Percentiles rank a stretch among this genome's conserved stretches.
Evolutionary conservation across 2,113 vertebrate species (phyloP).

Genomic region (Anoura caudifer): DNA sequence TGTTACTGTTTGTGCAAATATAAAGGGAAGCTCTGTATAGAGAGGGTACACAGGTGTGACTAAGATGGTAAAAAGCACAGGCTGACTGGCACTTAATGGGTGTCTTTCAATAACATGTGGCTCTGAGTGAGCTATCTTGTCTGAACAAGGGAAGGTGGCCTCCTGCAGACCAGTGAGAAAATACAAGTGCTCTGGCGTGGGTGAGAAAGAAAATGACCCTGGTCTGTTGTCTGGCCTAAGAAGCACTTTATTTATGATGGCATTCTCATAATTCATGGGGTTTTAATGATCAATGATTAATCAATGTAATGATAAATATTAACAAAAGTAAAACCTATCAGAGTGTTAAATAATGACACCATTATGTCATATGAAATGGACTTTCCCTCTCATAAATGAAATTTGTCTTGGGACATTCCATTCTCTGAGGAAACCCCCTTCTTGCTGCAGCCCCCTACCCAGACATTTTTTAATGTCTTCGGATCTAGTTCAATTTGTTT

Average conservation of each 20-base stretch:
- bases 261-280: not conserved
- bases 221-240: not conserved
- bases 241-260: not conserved
- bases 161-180: not conserved
- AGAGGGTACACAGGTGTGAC: not conserved
- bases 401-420: slow-evolving; percentile 62
- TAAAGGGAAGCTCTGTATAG: not conserved
- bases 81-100: too few species aligned
- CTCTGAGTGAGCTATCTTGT: not conserved
- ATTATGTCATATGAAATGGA: slow-evolving; percentile 7
- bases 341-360: not conserved
- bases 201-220: not conserved
- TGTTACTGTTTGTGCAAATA: not conserved
- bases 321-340: not conserved
- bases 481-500: slow-evolving; percentile 20
- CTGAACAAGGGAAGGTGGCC: not conserved
- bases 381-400: slow-evolving; percentile 62
- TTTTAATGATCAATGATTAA: not conserved
- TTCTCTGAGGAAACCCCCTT: slow-evolving; percentile 63
- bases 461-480: not conserved
- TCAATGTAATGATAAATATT: slow-evolving; percentile 18
- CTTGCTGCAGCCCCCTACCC: not conserved
- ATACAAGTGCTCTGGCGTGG: not conserved
- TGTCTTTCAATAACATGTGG: rapidly evolving
- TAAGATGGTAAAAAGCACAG: not conserved